Evolutionary conservation across 1,140 invertebrate genomes (phyloP).

Genomic region (Hyphantria cunea): DNA sequence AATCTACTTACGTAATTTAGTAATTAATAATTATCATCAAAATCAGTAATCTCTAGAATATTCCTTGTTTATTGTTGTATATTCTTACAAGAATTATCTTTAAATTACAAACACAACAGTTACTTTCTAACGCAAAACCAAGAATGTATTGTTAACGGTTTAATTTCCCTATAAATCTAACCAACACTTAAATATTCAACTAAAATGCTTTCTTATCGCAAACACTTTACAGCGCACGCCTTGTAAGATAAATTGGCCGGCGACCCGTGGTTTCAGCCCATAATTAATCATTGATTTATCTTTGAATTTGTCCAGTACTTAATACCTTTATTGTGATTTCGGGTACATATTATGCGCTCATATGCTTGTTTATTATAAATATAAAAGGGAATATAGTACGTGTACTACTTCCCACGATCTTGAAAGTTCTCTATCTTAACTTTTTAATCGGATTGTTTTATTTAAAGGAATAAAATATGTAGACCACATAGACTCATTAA

Average conservation of each 20-base stretch:
- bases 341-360: neutral
- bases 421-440: too few relatives aligned
- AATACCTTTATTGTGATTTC: neutral
- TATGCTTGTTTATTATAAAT: too few relatives aligned
- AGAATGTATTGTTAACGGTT: neutral
- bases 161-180: slow-evolving; percentile 8
- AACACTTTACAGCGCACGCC: neutral
- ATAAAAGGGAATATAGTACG: too few relatives aligned
- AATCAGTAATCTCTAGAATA: too few relatives aligned
- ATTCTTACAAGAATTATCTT: too few relatives aligned
- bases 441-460: too few relatives aligned
- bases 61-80: too few relatives aligned
- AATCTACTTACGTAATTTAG: too few relatives aligned
- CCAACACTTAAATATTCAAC: neutral
- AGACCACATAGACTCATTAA: too few relatives aligned
- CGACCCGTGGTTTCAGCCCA: neutral
- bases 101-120: neutral
- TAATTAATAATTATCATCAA: too few relatives aligned
- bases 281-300: slow-evolving; percentile 2
- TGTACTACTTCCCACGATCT: too few relatives aligned
- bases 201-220: slow-evolving; percentile 1
- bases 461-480: too few relatives aligned
- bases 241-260: neutral
- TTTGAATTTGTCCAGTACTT: neutral
- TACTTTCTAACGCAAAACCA: neutral